Conservation (phyloP, 2,113 vertebrate species). For the Calidris pugnax region DNA sequence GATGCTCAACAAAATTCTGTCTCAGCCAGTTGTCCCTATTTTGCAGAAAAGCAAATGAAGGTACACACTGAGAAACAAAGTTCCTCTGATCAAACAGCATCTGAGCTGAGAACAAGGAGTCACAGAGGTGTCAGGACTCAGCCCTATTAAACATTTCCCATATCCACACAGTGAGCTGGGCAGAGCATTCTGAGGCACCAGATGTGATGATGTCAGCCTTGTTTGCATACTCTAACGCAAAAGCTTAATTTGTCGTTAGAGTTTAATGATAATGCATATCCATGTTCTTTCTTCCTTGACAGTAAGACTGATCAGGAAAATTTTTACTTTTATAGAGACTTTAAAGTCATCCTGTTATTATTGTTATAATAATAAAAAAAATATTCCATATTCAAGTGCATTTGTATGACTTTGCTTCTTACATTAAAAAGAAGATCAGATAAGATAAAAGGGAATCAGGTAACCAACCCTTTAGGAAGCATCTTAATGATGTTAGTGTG, state of each 20-base stretch:
- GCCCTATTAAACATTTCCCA: not conserved
- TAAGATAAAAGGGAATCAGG: not conserved
- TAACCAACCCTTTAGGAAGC: not conserved
- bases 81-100: not conserved
- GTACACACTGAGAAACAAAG: not conserved
- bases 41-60: not conserved
- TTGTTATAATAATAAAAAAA: not conserved
- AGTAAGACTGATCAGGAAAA: not conserved
- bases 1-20: not conserved
- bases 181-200: not conserved
- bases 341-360: not conserved
- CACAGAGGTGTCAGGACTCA: accelerated
- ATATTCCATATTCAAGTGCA: not conserved
- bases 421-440: not conserved
- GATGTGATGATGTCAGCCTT: not conserved
- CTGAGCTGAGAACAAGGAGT: not conserved
- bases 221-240: not conserved
- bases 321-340: not conserved
- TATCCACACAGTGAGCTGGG: not conserved
- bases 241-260: not conserved
- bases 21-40: not conserved
- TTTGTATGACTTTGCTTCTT: not conserved
- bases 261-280: not conserved
- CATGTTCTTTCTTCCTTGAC: not conserved
- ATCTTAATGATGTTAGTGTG: not conserved